Percentiles rank a stretch among this genome's conserved stretches.
Evolutionary conservation across 2,797 vertebrate genomes (phyloP).

Genomic region (Selene dorsalis): DNA sequence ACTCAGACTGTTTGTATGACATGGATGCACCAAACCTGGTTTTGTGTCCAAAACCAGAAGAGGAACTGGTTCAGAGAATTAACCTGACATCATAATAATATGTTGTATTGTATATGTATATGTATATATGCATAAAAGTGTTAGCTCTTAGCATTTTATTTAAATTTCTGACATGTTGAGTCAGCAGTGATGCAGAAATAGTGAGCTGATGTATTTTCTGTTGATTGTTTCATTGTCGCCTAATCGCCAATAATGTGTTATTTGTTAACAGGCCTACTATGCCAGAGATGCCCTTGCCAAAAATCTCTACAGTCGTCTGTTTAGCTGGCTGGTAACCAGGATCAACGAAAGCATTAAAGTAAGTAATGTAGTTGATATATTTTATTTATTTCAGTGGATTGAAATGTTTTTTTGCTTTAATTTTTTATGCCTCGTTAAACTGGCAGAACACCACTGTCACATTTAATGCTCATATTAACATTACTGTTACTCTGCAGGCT

Average conservation of each 20-base stretch:
- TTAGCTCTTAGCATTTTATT: neutral
- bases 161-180: neutral
- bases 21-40: conserved; percentile 4
- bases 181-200: neutral
- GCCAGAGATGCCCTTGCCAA: conserved; percentile 98
- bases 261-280: conserved; percentile 91
- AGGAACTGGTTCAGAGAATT: neutral
- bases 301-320: conserved; percentile 97
- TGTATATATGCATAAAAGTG: too few species aligned
- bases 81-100: conserved; percentile 1
- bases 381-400: neutral
- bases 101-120: too few species aligned
- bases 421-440: neutral
- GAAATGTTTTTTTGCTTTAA: neutral
- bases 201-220: neutral
- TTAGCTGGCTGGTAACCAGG: conserved; percentile 96
- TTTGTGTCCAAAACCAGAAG: conserved; percentile 1
- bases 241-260: conserved; percentile 10
- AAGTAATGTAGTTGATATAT: conserved; percentile 34
- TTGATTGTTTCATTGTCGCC: neutral
- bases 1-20: conserved; percentile 9
- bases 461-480: conserved; percentile 9
- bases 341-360: conserved; percentile 99
- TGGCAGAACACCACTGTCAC: neutral
- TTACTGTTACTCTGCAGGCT: conserved; percentile 84